Percentiles rank a stretch among this genome's conserved stretches.
phyloP scores from a whole-genome alignment of 2,113 vertebrate genomes.

The Myanophis thanlyinensis region DNA sequence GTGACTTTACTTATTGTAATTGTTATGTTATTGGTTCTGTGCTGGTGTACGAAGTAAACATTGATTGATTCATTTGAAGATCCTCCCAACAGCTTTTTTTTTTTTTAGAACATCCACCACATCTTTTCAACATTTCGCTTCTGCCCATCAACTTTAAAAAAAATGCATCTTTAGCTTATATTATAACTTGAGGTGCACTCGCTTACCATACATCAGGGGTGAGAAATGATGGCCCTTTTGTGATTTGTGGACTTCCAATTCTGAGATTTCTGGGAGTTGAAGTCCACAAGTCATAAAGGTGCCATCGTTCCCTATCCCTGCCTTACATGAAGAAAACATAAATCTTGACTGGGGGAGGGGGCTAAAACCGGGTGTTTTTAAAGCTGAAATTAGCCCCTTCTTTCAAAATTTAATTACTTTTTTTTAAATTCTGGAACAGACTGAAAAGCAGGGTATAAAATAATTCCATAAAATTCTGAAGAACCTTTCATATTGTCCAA shows the following conservation, averaged over 20 bases:
- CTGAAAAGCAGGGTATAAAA: background rate
- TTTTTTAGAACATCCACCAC: background rate
- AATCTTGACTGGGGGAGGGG: constrained; percentile 7
- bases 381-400: background rate
- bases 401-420: background rate
- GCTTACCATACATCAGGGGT: background rate
- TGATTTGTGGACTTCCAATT: background rate
- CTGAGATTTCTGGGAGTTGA: background rate
- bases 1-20: background rate
- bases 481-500: constrained; percentile 1
- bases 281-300: background rate
- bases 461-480: background rate
- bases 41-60: background rate
- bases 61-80: background rate
- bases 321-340: constrained; percentile 40
- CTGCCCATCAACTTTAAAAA: background rate
- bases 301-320: background rate
- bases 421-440: background rate
- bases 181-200: background rate
- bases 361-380: background rate
- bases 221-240: background rate
- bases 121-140: background rate
- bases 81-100: background rate
- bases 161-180: background rate
- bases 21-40: background rate